These are phyloP conservation scores for Drosophila setifemur DNA, from an alignment of 1,140 invertebrate genomes.

Conservation along the genomic window DNA sequence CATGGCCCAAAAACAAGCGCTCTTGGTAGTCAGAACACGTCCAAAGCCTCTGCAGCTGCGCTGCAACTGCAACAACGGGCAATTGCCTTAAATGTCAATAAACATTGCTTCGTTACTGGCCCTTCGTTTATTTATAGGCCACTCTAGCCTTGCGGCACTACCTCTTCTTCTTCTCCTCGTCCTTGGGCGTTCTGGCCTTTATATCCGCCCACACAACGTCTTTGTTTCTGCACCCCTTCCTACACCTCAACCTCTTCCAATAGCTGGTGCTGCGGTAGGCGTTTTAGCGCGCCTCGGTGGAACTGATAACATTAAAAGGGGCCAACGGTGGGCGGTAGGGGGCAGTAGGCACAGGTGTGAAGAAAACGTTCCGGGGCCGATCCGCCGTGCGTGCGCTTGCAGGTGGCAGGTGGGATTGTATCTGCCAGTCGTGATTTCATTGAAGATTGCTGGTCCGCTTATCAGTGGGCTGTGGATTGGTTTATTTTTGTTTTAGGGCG, in stretches of 20 bases:
- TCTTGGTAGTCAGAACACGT: conserved; percentile 62
- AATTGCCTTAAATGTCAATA: conserved; percentile 29
- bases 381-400: conserved; percentile 14
- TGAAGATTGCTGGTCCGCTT: conserved; percentile 41
- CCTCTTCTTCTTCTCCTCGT: conserved; percentile 43
- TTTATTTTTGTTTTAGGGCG: conserved; percentile 27
- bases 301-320: conserved; percentile 68
- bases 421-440: conserved; percentile 30
- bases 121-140: conserved; percentile 50
- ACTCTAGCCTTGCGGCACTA: conserved; percentile 29
- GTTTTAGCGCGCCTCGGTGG: conserved; percentile 60
- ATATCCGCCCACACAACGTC: conserved; percentile 42
- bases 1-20: conserved; percentile 58
- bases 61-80: conserved; percentile 22
- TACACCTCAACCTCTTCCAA: too few species aligned
- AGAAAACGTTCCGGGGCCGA: not conserved
- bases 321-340: conserved; percentile 29
- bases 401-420: conserved; percentile 18
- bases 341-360: conserved; percentile 31
- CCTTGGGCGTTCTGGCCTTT: conserved; percentile 56
- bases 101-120: conserved; percentile 25
- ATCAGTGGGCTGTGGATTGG: conserved; percentile 31
- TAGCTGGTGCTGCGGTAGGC: conserved; percentile 36
- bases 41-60: conserved; percentile 8
- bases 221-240: not conserved